Base-by-base conservation (phyloP, 1,140 invertebrate species). In the Drosophila subpulchrella region DNA sequence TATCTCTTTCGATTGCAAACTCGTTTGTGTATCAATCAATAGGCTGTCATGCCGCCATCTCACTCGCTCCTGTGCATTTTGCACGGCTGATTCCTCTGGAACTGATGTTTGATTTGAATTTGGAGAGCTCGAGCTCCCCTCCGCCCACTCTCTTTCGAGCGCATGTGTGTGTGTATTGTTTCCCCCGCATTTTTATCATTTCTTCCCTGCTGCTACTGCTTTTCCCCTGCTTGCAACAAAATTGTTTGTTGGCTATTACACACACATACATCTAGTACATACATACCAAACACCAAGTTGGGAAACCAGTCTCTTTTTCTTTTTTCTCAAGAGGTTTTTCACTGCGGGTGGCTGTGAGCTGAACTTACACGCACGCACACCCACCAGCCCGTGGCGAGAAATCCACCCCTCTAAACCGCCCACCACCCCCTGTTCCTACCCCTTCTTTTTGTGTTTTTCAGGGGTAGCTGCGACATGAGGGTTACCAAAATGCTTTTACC, bases 21-120 rank as follows among this genome's bases (percentile, higher is more conserved):
- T 65, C 75, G 82, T 85, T 85, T 85, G 81, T 85, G 77, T 88
- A 71, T 71, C 68, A 85, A 85, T 85, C 83, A 85, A 85, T 88
- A 85, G 81, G 78, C 85, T 78, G 78, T 78, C 83, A 82, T 58
- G 27, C 41, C 65, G 58, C 55, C 54, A 39, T 88, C 47, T 58
- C 48, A n/a, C 20, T 74, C 20, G 41, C 53, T 56, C 53, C 30
- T 39, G 11, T 27, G 38, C 38, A 62, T 56, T 84, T 83, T 60
- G 77, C 81, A 85, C 81, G 72, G 71, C 75, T 84, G 59, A 70
- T 83, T 72, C 63, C 63, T 24, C 51, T 57, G 62, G 44, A 62
- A 67, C 38, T 67, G 27, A 65, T 78, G 57, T 78, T 66, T 34
- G 71, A 57, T 78, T 68, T 56, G 51, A 66, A 57, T 82, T 76